phyloP scores from a whole-genome alignment of 2,113 vertebrate species.

The Bothrops jararaca region DNA sequence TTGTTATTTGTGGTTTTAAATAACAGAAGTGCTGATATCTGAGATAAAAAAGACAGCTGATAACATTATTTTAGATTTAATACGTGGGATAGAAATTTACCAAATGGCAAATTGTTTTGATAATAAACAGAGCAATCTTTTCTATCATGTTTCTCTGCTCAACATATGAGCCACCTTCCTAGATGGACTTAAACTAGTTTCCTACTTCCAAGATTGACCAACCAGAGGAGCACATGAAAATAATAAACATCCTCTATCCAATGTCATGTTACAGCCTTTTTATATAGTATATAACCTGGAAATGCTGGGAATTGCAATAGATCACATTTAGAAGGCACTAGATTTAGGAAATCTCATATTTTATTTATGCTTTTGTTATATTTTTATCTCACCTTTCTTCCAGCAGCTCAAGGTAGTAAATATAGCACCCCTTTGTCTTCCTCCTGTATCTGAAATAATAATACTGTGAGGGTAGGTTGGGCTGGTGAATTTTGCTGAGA shows the following conservation, averaged over 20 bases:
- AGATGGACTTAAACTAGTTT: background rate
- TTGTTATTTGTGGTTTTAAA: background rate
- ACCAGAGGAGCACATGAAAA: background rate
- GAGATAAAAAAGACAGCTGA: background rate
- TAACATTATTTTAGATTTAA: background rate
- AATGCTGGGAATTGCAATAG: background rate
- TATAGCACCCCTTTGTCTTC: background rate
- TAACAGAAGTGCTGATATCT: background rate
- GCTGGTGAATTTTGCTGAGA: background rate
- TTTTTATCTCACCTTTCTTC: background rate
- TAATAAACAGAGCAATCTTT: background rate
- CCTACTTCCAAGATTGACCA: background rate
- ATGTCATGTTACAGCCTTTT: background rate
- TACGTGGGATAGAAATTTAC: background rate
- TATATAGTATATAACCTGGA: background rate
- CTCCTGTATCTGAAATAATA: background rate
- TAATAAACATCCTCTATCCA: background rate
- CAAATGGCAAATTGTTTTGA: background rate
- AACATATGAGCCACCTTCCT: background rate
- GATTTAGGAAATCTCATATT: background rate
- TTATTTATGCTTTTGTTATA: background rate
- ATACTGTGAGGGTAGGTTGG: background rate
- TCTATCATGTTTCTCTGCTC: background rate
- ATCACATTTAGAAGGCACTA: background rate
- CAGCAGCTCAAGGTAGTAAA: background rate